phyloP scores from a whole-genome alignment of 1,140 invertebrate genomes.

The Zaprionus gabonicus region DNA sequence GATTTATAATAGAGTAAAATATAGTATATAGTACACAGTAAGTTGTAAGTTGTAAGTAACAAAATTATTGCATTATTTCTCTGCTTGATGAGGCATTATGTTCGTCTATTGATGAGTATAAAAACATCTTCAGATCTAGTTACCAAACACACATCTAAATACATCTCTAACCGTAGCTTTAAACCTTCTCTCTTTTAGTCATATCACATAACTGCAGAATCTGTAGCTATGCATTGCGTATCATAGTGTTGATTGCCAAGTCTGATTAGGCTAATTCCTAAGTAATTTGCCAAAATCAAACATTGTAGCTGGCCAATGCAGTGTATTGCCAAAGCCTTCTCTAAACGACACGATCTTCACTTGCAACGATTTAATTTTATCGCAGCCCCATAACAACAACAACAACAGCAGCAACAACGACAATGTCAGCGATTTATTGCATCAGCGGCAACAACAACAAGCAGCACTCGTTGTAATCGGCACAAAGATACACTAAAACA shows the following conservation, averaged over 20 bases:
- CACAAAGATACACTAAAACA: conserved; percentile 58
- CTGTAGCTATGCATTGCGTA: background rate
- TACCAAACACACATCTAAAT: no score
- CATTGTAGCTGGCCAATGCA: background rate
- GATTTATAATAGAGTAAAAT: no score
- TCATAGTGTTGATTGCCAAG: background rate
- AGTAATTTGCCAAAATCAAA: conserved; percentile 17
- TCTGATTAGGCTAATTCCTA: background rate
- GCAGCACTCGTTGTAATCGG: conserved; percentile 63
- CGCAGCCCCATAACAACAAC: conserved; percentile 54
- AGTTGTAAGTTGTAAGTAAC: no score
- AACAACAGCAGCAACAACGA: conserved; percentile 25
- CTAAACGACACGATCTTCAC: conserved; percentile 42
- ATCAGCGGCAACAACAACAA: conserved; percentile 57
- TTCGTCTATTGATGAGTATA: no score
- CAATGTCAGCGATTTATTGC: conserved; percentile 76
- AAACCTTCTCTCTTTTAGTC: no score
- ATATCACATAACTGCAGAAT: background rate
- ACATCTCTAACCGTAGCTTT: no score
- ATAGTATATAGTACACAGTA: no score
- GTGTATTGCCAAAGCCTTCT: conserved; percentile 19
- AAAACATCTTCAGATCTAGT: no score
- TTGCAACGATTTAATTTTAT: conserved; percentile 73
- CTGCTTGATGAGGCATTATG: no score
- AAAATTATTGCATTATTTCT: no score